Percentiles rank a stretch among this genome's conserved stretches.
These are phyloP conservation scores for Thysanoteuthis rhombus DNA, from an alignment of 2,888 invertebrate species.

Conservation along the genomic window DNA sequence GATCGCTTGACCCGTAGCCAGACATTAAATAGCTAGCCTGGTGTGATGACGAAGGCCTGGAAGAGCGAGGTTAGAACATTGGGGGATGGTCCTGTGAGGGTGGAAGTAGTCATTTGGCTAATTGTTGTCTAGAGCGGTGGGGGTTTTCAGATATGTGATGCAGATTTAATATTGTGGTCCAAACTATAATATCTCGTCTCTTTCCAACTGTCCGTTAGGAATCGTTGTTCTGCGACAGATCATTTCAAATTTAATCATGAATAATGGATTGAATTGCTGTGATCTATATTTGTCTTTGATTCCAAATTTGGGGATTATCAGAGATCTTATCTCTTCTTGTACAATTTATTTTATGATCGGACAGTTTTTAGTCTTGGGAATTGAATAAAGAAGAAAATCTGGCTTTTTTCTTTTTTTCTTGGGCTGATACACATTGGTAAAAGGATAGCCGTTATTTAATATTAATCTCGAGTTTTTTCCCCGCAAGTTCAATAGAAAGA, in stretches of 20 bases:
- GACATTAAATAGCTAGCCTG: not conserved
- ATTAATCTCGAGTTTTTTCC: no score
- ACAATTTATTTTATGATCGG: not conserved
- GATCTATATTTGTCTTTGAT: not conserved
- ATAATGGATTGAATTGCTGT: not conserved
- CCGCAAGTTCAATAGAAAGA: no score
- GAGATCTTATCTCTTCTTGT: not conserved
- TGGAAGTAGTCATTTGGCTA: not conserved
- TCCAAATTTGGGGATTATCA: slow-evolving; percentile 12
- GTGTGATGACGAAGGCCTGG: not conserved
- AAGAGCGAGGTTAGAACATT: not conserved
- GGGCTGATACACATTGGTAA: not conserved
- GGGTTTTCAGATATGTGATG: not conserved
- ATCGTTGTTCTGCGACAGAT: not conserved
- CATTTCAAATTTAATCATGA: not conserved
- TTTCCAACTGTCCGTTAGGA: not conserved
- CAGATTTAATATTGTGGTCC: slow-evolving; percentile 12
- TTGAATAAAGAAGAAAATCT: not conserved
- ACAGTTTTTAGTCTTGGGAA: not conserved
- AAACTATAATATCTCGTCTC: not conserved
- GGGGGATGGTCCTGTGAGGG: not conserved
- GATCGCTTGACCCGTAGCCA: not conserved
- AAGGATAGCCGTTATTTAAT: not conserved
- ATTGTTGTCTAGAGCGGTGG: not conserved
- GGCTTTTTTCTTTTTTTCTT: not conserved